Evolutionary conservation across 1,140 invertebrate species (phyloP).

Genomic region (Brachionus paranguensis): DNA sequence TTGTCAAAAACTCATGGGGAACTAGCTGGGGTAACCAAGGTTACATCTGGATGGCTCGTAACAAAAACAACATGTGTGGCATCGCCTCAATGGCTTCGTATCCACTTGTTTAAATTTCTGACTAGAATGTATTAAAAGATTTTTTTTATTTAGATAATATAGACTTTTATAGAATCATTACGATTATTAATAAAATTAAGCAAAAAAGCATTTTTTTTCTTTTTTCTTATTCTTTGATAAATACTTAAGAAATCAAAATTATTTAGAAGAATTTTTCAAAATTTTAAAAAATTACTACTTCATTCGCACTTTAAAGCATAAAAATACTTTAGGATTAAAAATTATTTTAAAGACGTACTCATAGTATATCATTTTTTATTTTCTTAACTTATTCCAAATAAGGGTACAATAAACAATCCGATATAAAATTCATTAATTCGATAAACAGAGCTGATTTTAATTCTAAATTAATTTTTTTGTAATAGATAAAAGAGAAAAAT

Average conservation of each 20-base stretch:
- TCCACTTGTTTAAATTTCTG: slow-evolving; percentile 48
- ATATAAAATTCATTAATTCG: background rate
- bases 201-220: background rate
- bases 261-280: too few relatives aligned
- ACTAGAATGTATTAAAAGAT: background rate
- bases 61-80: slow-evolving; percentile 79
- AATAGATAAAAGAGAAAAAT: background rate
- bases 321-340: too few relatives aligned
- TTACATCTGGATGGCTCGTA: slow-evolving; percentile 82
- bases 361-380: too few relatives aligned
- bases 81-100: slow-evolving; percentile 69
- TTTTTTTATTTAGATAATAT: slow-evolving; percentile 10
- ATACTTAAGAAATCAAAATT: background rate
- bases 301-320: too few relatives aligned
- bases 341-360: too few relatives aligned
- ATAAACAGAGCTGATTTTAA: background rate
- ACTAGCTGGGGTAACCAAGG: slow-evolving; percentile 36
- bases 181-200: background rate
- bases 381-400: too few relatives aligned
- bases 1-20: slow-evolving; percentile 43
- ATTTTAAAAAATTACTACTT: too few relatives aligned
- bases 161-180: background rate
- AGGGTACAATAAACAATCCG: too few relatives aligned
- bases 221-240: background rate
- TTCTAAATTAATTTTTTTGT: background rate